Evolutionary conservation across 2,888 invertebrate genomes (phyloP), one percentile per base, ranked within the genome.

Genomic region (Perizoma flavofasciatum): DNA sequence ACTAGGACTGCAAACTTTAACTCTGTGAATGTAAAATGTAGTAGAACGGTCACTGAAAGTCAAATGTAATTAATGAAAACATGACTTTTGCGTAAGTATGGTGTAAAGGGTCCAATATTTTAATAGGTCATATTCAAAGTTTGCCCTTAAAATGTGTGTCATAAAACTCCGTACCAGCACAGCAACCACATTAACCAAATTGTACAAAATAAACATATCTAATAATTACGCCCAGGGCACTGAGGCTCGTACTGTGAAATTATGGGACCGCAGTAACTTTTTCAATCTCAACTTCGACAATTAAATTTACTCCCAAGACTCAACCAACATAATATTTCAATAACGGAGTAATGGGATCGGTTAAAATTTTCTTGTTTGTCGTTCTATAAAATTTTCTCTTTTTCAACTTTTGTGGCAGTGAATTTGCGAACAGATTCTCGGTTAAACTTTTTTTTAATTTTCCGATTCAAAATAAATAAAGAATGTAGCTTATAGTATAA

Each of bases 281-380:
- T 90, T 90, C 88, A 90, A 90, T 90, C 86, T 82, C 79, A 90
- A 90, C 89, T 90, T 89, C 81, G 80, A 86, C 89, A 90, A 90
- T 89, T 89, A 89, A 89, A 89, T 90, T 87, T 86, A 85, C 82
- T 83, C 78, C 72, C 74, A 81, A 82, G 85, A 82, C 81, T 79
- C 78, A 81, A 86, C 81, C 78, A 82, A 86, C 81, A 82, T 83
- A 85, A 85, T 82, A 85, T 88, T 89, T 89, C 86, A 87, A 87
- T 87, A 85, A 85, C 77, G 80, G 76, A 65, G 67, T 65, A 66
- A 69, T 76, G 75, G 79, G 76, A 78, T 80, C 80, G 77, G 81
- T 82, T 79, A 74, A 71, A 70, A 63, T 54, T 58, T 57, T 69
- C 66, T 64, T 73, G 71, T 72, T 79, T 75, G 71, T 66, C 58